Conservation (phyloP, 2,888 invertebrate species). For the Aradus depressus region DNA sequence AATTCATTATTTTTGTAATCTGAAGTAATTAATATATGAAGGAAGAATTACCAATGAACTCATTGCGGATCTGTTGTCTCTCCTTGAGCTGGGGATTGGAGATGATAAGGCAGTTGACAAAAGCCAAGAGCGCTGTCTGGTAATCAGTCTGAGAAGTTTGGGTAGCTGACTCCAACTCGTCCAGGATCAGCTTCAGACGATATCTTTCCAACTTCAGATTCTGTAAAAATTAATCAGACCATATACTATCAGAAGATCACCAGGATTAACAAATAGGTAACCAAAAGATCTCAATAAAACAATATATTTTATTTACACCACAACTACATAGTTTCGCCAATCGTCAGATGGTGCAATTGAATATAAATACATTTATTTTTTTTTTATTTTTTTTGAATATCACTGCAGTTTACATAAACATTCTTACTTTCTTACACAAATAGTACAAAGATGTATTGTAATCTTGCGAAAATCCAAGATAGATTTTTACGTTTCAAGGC, state of each 20-base stretch:
- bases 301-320: not conserved
- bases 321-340: not conserved
- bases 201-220: constrained; percentile 77
- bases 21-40: not conserved
- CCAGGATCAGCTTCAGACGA: constrained; percentile 76
- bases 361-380: too few relatives aligned
- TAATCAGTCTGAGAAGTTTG: constrained; percentile 66
- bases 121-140: constrained; percentile 82
- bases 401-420: too few relatives aligned
- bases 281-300: not conserved
- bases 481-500: too few relatives aligned
- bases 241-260: not conserved
- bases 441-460: too few relatives aligned
- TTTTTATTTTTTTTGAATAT: too few relatives aligned
- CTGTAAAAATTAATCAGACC: constrained; percentile 41
- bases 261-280: not conserved
- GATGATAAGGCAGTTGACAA: constrained; percentile 91
- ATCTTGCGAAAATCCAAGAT: too few relatives aligned
- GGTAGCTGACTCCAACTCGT: constrained; percentile 67
- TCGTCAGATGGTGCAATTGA: too few relatives aligned
- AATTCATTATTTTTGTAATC: too few relatives aligned
- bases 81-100: constrained; percentile 78
- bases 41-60: constrained; percentile 73
- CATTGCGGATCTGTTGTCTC: constrained; percentile 77
- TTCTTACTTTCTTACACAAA: too few relatives aligned